phyloP scores from a whole-genome alignment of 2,797 vertebrate genomes.

The Platalea minor region DNA sequence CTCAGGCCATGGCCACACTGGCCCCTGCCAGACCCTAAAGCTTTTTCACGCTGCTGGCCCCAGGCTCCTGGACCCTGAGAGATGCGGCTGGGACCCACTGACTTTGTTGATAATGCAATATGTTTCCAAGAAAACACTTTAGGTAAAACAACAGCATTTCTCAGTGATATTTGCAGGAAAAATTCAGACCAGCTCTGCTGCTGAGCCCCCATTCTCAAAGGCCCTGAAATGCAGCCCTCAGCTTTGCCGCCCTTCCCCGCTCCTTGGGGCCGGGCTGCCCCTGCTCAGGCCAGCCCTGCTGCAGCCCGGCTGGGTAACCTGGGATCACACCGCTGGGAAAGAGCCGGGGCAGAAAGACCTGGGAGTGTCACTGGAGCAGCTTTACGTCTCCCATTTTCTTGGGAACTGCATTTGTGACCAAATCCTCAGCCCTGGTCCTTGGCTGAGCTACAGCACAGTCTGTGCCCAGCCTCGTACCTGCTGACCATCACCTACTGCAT shows the following conservation, averaged over 20 bases:
- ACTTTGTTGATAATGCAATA: background rate
- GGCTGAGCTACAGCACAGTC: background rate
- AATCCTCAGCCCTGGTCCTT: background rate
- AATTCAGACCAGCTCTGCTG: background rate
- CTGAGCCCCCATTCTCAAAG: background rate
- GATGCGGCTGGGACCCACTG: background rate
- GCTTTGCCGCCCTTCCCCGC: accelerated
- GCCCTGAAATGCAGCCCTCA: accelerated
- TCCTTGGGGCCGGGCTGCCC: background rate
- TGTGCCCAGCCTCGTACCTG: background rate
- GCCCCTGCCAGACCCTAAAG: background rate
- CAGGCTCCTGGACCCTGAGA: background rate
- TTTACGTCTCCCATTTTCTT: background rate
- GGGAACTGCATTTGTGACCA: background rate
- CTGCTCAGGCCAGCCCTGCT: background rate
- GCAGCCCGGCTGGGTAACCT: background rate
- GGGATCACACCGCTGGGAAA: background rate
- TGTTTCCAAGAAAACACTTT: background rate
- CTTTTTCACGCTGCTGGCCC: background rate
- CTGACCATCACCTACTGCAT: background rate
- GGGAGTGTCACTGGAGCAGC: background rate
- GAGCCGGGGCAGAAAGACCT: background rate
- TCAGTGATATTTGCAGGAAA: background rate
- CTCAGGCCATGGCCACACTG: background rate
- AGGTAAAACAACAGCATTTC: background rate